Percentiles rank a stretch among this genome's conserved stretches.
Evolutionary conservation across 2,888 invertebrate species (phyloP).

Genomic region (Hetaerina titia): DNA sequence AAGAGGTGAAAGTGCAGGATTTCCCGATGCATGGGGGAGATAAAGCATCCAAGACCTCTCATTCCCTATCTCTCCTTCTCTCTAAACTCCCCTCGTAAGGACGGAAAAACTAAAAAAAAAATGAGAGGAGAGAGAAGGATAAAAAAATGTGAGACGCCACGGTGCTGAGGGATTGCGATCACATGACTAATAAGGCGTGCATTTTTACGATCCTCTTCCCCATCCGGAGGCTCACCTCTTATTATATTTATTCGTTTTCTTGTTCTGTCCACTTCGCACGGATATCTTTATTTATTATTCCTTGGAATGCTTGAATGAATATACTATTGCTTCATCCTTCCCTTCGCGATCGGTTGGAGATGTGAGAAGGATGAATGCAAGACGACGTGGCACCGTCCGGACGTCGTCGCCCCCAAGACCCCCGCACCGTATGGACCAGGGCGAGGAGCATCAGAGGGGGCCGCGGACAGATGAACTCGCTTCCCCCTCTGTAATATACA

Average conservation of each 20-base stretch:
- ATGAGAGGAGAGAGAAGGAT: not conserved
- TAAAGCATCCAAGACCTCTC: not conserved
- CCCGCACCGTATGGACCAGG: too few relatives aligned
- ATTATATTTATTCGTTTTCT: not conserved
- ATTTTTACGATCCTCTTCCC: not conserved
- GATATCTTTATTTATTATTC: not conserved
- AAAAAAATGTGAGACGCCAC: not conserved
- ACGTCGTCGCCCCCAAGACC: not conserved
- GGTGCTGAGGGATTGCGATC: not conserved
- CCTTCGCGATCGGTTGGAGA: not conserved
- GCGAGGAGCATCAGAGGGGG: too few relatives aligned
- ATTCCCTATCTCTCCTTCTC: not conserved
- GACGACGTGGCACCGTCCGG: not conserved
- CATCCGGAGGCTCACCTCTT: not conserved
- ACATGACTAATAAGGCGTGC: not conserved
- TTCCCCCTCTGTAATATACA: too few relatives aligned
- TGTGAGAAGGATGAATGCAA: not conserved
- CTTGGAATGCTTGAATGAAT: not conserved
- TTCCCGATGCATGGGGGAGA: slow-evolving; percentile 1
- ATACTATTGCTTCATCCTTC: not conserved
- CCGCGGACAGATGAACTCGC: too few relatives aligned
- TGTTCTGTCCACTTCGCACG: not conserved
- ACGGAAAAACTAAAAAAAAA: not conserved
- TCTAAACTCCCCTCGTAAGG: not conserved
- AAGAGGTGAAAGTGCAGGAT: not conserved